Percentiles rank a stretch among this genome's conserved stretches.
phyloP scores from a whole-genome alignment of 2,113 vertebrate species.

The Acanthochromis polyacanthus region DNA sequence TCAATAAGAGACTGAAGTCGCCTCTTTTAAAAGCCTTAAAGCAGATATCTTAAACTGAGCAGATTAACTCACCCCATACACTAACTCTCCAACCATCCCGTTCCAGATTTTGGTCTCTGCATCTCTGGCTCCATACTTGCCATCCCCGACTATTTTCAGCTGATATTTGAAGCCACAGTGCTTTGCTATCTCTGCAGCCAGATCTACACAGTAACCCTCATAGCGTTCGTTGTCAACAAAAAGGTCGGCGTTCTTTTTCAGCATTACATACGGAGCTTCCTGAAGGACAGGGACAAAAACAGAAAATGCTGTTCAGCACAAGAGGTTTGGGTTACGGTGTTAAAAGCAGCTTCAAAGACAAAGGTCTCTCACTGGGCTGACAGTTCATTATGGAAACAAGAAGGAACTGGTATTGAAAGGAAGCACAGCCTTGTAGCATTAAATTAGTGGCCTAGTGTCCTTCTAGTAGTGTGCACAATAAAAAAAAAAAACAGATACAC shows the following conservation, averaged over 20 bases:
- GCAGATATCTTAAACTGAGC: neutral
- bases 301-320: conserved; percentile 20
- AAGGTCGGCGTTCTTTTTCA: conserved; percentile 97
- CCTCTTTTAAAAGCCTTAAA: neutral
- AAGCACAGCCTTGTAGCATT: neutral
- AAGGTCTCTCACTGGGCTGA: neutral
- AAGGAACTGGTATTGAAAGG: neutral
- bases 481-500: neutral
- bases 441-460: neutral
- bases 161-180: conserved; percentile 99
- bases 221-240: conserved; percentile 97
- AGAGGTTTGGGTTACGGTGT: conserved; percentile 12
- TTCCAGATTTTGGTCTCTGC: conserved; percentile 99
- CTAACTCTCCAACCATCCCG: conserved; percentile 99
- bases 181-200: conserved; percentile 98
- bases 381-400: neutral
- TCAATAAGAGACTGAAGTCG: neutral
- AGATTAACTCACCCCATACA: conserved; percentile 93
- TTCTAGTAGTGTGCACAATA: neutral
- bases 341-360: conserved; percentile 1
- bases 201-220: conserved; percentile 98
- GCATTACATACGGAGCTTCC: conserved; percentile 99
- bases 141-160: conserved; percentile 96
- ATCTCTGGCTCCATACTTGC: conserved; percentile 98
- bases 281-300: conserved; percentile 65